phyloP scores from a whole-genome alignment of 2,113 vertebrate species.

The Gopherus flavomarginatus region DNA sequence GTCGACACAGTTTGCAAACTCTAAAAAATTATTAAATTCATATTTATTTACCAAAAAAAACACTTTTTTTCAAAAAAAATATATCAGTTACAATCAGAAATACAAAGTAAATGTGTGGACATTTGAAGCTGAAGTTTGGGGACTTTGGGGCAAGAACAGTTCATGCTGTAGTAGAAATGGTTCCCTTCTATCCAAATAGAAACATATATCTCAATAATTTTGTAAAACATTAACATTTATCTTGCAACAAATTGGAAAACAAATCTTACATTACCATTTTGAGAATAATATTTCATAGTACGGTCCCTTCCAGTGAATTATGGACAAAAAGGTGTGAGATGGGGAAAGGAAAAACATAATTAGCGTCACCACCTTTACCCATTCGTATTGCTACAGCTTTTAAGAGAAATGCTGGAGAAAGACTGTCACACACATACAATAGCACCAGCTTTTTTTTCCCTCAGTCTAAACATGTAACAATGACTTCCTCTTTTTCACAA shows the following conservation, averaged over 20 bases:
- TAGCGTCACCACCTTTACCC: background rate
- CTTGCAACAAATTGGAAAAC: background rate
- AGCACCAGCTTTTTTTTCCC: background rate
- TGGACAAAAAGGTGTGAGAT: background rate
- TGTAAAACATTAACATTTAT: background rate
- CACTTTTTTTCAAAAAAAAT: background rate
- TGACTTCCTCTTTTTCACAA: background rate
- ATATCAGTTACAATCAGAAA: background rate
- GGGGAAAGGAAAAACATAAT: background rate
- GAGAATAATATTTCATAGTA: background rate
- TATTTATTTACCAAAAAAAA: background rate
- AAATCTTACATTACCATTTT: background rate
- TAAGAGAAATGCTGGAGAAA: background rate
- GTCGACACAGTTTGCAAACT: background rate
- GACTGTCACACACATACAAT: background rate
- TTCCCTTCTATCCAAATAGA: conserved; percentile 10
- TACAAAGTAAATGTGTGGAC: background rate
- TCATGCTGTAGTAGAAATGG: background rate
- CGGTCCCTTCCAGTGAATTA: background rate
- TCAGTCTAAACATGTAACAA: background rate
- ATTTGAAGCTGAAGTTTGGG: conserved; percentile 8
- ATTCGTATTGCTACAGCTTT: background rate
- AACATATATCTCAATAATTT: background rate
- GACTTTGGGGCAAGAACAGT: background rate
- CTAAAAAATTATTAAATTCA: background rate